These are phyloP conservation scores for Exocentrus adspersus DNA, from an alignment of 2,888 invertebrate genomes.

Conservation along the genomic window DNA sequence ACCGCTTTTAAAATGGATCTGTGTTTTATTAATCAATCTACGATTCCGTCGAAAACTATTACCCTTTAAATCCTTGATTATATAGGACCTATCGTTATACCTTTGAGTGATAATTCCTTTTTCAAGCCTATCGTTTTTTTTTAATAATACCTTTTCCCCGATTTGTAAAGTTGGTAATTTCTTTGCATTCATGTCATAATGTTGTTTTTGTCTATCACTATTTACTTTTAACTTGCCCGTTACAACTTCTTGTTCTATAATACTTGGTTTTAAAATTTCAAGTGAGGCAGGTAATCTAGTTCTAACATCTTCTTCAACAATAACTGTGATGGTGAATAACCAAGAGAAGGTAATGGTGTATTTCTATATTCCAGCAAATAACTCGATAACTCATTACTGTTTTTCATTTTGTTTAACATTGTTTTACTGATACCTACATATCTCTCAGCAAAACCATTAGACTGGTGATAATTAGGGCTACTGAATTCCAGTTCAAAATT, in stretches of 20 bases:
- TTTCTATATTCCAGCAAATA: constrained; percentile 17
- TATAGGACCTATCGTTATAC: neutral
- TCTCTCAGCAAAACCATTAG: constrained; percentile 19
- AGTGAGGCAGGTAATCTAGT: constrained; percentile 1
- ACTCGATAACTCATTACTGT: neutral
- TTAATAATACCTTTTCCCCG: neutral
- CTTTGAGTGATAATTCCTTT: neutral
- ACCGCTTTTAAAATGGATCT: neutral
- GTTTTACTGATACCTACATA: constrained; percentile 14
- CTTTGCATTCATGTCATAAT: neutral
- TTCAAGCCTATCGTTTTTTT: neutral
- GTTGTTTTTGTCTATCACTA: neutral
- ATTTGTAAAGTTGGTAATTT: neutral
- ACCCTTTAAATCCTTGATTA: neutral
- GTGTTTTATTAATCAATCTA: neutral
- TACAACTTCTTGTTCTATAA: neutral
- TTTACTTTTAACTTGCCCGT: neutral
- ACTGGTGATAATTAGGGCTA: constrained; percentile 30
- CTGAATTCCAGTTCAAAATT: constrained; percentile 26
- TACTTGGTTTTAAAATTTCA: neutral
- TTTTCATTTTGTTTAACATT: constrained; percentile 14
- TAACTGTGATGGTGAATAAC: constrained; percentile 15
- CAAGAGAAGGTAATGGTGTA: constrained; percentile 12
- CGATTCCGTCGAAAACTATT: neutral
- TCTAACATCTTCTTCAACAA: constrained; percentile 11